phyloP scores from a whole-genome alignment of 1,140 invertebrate species.

The Phymorhynchus buccinoides region DNA sequence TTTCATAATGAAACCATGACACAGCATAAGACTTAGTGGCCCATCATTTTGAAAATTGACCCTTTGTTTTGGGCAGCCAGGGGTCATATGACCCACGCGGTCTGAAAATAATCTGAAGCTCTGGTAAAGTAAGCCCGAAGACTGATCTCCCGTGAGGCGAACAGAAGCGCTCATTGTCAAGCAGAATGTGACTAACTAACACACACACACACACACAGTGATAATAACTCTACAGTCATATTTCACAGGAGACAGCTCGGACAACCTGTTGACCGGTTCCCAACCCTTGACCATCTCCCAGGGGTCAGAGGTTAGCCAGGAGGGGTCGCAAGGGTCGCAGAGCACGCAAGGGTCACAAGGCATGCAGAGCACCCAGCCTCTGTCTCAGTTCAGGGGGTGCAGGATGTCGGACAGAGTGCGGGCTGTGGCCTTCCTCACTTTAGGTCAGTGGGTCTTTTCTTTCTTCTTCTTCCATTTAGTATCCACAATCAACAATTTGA shows the following conservation, averaged over 20 bases:
- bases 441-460: background rate
- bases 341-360: conserved; percentile 41
- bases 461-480: background rate
- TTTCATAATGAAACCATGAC: too few relatives aligned
- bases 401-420: conserved; percentile 66
- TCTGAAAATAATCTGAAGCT: too few relatives aligned
- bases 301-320: background rate
- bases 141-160: too few relatives aligned
- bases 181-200: too few relatives aligned
- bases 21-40: too few relatives aligned
- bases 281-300: background rate
- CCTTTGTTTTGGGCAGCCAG: too few relatives aligned
- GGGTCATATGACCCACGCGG: too few relatives aligned
- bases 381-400: conserved; percentile 69
- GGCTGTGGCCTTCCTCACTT: conserved; percentile 66
- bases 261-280: background rate
- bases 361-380: conserved; percentile 53
- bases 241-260: conserved; percentile 22
- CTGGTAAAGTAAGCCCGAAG: too few relatives aligned
- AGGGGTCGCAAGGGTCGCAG: conserved; percentile 29
- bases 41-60: too few relatives aligned
- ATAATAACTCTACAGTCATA: background rate
- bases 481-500: too few relatives aligned
- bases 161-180: too few relatives aligned
- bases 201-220: too few relatives aligned